These are phyloP conservation scores for Lottia scabra DNA, from an alignment of 2,888 invertebrate genomes.

Conservation along the genomic window DNA sequence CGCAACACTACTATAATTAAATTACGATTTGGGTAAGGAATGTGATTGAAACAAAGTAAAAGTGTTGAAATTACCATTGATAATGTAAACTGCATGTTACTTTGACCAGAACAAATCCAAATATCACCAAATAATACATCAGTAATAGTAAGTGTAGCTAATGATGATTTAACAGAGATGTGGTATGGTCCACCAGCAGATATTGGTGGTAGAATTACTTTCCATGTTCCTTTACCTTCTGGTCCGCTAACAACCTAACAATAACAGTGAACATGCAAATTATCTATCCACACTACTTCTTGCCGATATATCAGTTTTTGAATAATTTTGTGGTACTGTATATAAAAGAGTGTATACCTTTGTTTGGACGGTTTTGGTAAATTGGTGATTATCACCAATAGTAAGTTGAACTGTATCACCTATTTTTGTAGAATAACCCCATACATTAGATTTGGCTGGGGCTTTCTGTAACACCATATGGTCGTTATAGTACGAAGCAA, in stretches of 20 bases:
- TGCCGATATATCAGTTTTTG: no score
- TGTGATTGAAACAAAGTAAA: no score
- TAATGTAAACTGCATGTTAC: conserved; percentile 56
- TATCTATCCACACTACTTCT: no score
- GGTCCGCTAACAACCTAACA: background rate
- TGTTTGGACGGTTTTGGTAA: no score
- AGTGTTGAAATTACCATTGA: conserved; percentile 19
- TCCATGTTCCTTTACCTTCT: conserved; percentile 35
- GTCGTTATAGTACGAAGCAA: conserved; percentile 29
- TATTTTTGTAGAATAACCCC: conserved; percentile 34
- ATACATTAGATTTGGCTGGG: conserved; percentile 37
- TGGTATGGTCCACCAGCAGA: conserved; percentile 36
- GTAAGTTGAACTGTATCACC: conserved; percentile 27
- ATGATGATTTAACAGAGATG: conserved; percentile 39
- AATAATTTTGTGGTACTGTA: no score
- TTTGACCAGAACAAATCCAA: conserved; percentile 65
- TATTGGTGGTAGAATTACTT: conserved; percentile 39
- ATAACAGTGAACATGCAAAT: no score
- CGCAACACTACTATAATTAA: no score
- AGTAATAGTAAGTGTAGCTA: conserved; percentile 34
- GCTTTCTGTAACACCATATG: conserved; percentile 45
- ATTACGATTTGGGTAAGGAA: no score
- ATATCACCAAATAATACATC: conserved; percentile 65
- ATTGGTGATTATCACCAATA: background rate
- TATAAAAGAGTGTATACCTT: no score